Percentiles rank a stretch among this genome's conserved stretches.
phyloP scores from a whole-genome alignment of 2,888 invertebrate genomes.

The Pristionchus japonicus region DNA sequence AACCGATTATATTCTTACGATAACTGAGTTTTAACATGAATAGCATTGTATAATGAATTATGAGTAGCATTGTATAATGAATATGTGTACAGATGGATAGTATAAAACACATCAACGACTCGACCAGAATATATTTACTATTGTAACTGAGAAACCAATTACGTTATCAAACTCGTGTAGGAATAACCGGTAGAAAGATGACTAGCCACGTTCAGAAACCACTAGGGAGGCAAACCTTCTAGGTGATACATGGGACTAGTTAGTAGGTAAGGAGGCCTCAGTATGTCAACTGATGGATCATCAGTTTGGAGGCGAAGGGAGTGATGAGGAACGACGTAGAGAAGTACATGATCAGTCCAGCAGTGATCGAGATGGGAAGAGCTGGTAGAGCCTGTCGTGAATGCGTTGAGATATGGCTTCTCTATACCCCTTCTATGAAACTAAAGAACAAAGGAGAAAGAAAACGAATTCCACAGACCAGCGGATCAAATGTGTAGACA shows the following conservation, averaged over 20 bases:
- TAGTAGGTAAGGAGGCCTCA: neutral
- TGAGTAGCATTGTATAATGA: too few relatives aligned
- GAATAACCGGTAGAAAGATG: neutral
- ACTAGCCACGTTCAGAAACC: neutral
- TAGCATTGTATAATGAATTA: too few relatives aligned
- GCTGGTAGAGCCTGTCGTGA: conserved; percentile 91
- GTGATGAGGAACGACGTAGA: conserved; percentile 92
- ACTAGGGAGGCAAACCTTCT: too few relatives aligned
- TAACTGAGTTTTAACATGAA: too few relatives aligned
- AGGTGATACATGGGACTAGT: too few relatives aligned
- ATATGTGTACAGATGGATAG: too few relatives aligned
- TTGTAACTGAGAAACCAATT: neutral
- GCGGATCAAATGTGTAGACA: too few relatives aligned
- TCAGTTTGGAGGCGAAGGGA: conserved; percentile 83
- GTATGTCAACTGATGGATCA: conserved; percentile 51
- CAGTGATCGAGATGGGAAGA: conserved; percentile 96
- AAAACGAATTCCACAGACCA: neutral
- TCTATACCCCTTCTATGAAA: too few relatives aligned
- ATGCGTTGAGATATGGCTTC: neutral
- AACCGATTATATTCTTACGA: too few relatives aligned
- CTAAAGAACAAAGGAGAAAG: too few relatives aligned
- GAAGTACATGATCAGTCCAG: conserved; percentile 97
- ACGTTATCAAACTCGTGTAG: neutral
- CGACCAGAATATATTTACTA: neutral
- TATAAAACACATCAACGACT: neutral